Evolutionary conservation across 2,888 invertebrate species (phyloP), one percentile per base, ranked within the genome.

Genomic region (Pogonocherus hispidulus): DNA sequence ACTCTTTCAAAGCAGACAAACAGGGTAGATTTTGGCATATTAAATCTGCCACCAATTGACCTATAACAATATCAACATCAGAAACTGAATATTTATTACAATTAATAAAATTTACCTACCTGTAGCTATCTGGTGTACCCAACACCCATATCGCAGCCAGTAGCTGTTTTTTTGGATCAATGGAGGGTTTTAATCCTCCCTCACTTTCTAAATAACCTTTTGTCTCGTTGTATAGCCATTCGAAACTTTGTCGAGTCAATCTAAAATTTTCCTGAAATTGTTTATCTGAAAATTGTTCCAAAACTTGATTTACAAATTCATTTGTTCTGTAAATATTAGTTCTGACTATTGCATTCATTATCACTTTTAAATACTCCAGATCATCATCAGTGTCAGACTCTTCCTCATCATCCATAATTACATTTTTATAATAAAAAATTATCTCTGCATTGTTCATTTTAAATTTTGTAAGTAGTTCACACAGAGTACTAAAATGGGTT

Each of bases 61-160:
- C 71, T 71, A 35, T 41, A 65, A n/a, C n/a, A n/a, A n/a, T n/a
- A n/a, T n/a, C n/a, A n/a, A n/a, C n/a, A n/a, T n/a, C n/a, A n/a
- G n/a, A n/a, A n/a, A n/a, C n/a, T n/a, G n/a, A n/a, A n/a, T n/a
- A n/a, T n/a, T n/a, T n/a, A n/a, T n/a, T n/a, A n/a, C n/a, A n/a
- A n/a, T n/a, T n/a, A n/a, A n/a, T n/a, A n/a, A n/a, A n/a, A n/a
- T n/a, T n/a, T n/a, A 67, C 18, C 23, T 62, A 71, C 71, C 71
- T 62, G 41, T 57, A 71, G 16, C 65, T 60, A 35, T 71, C 71
- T 23, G 71, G 71, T 3, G 71, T 71, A 23, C 56, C 65, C 22
- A 71, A 32, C 0, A 71, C 9, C 71, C 68, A 71, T 22, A 69
- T 44, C 3, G 62, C 62, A 4, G 49, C n/a, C 22, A 71, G 46